A percentile compares a stretch with the other conserved stretches of the same genome.
Evolutionary conservation across 1,140 invertebrate genomes (phyloP).

Genomic region (Druon quercuslanigerum): DNA sequence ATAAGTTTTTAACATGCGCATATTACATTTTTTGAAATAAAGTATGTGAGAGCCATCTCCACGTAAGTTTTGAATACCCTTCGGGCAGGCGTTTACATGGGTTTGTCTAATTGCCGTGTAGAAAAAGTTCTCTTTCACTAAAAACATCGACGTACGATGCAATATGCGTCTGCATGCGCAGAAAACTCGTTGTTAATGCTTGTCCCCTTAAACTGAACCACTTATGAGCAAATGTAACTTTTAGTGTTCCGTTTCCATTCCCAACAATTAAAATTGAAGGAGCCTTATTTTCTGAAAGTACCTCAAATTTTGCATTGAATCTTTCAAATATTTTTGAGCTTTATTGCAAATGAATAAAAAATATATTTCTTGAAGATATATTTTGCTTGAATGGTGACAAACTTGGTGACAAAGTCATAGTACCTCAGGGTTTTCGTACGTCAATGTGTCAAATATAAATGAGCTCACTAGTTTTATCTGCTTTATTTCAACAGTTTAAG

Average conservation of each 20-base stretch:
- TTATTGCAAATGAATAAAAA: too few species aligned
- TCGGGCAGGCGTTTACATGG: slow-evolving; percentile 54
- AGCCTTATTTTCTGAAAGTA: too few species aligned
- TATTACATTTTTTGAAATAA: slow-evolving; percentile 58
- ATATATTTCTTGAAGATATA: too few species aligned
- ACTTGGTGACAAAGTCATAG: too few species aligned
- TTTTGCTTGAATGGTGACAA: too few species aligned
- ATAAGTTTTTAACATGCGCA: slow-evolving; percentile 65
- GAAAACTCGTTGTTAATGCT: slow-evolving; percentile 24
- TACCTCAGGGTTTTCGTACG: too few species aligned
- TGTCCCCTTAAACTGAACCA: slow-evolving; percentile 6
- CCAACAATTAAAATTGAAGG: too few species aligned
- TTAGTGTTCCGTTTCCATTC: not conserved
- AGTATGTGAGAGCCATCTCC: slow-evolving; percentile 39
- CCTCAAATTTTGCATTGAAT: not conserved
- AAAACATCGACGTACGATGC: slow-evolving; percentile 35
- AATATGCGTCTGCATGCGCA: slow-evolving; percentile 18
- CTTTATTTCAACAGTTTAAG: too few species aligned
- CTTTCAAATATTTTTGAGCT: too few species aligned
- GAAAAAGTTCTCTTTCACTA: slow-evolving; percentile 56
- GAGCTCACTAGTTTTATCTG: too few species aligned
- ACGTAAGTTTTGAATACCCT: slow-evolving; percentile 67
- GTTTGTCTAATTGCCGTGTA: slow-evolving; percentile 66
- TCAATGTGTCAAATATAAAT: too few species aligned
- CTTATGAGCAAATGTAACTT: slow-evolving; percentile 28